Conservation (phyloP, 2,113 vertebrate genomes). For the Pollimyrus isidori region DNA sequence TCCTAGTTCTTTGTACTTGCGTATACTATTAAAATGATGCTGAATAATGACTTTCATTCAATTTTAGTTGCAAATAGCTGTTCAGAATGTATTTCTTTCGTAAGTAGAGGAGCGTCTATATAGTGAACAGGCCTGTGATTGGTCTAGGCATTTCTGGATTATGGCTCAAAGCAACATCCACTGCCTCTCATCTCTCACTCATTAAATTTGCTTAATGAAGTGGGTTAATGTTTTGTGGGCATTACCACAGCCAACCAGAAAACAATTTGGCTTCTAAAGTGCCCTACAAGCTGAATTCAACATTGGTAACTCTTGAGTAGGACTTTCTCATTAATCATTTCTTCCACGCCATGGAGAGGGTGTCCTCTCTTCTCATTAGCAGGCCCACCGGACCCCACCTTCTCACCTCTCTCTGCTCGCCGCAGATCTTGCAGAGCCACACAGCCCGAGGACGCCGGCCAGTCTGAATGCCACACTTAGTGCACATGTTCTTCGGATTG, state of each 20-base stretch:
- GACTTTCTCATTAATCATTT: background rate
- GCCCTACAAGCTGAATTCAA: background rate
- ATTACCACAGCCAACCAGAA: background rate
- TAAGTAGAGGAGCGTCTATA: no score
- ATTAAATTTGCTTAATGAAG: background rate
- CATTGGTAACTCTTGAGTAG: background rate
- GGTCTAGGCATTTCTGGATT: background rate
- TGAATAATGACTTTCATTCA: no score
- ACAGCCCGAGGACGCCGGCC: slow-evolving; percentile 74
- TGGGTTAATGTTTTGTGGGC: background rate
- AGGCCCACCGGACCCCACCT: background rate
- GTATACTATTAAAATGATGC: no score
- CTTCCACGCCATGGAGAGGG: background rate
- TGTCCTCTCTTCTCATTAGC: background rate
- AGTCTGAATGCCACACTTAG: slow-evolving; percentile 83
- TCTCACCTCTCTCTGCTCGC: slow-evolving; percentile 90
- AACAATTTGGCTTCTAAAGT: background rate
- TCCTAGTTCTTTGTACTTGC: no score
- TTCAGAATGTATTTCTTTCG: no score
- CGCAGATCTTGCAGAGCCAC: slow-evolving; percentile 97
- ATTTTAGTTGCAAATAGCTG: no score
- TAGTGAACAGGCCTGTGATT: background rate
- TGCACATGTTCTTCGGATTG: slow-evolving; percentile 76
- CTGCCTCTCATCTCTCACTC: background rate
- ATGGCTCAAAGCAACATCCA: background rate